Evolutionary conservation across 2,888 invertebrate genomes (phyloP).

Genomic region (Polydesmus complanatus): DNA sequence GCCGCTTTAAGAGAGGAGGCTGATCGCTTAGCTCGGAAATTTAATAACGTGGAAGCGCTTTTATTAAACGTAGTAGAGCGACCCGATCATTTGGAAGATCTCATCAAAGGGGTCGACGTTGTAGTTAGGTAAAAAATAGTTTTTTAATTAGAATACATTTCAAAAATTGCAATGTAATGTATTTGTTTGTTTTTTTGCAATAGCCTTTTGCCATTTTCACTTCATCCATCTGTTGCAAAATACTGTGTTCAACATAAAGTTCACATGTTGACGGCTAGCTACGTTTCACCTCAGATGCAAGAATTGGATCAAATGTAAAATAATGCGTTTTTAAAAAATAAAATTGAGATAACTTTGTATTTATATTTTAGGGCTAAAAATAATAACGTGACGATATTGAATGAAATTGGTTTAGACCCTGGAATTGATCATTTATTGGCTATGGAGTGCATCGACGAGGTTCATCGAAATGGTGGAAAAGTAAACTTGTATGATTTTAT

Average conservation of each 20-base stretch:
- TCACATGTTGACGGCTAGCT: constrained; percentile 73
- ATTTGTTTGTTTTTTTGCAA: too few species aligned
- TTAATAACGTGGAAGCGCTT: constrained; percentile 51
- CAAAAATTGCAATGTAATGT: neutral
- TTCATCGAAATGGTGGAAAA: constrained; percentile 66
- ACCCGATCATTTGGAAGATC: constrained; percentile 49
- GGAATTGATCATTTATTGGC: constrained; percentile 97
- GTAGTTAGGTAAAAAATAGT: constrained; percentile 34
- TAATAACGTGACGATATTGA: constrained; percentile 82
- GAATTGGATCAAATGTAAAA: constrained; percentile 58
- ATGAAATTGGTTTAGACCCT: constrained; percentile 95
- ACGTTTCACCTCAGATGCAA: constrained; percentile 45
- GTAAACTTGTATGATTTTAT: constrained; percentile 25
- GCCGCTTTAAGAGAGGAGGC: constrained; percentile 78
- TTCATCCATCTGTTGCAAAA: constrained; percentile 72
- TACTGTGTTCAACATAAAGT: constrained; percentile 71
- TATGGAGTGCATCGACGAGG: constrained; percentile 89
- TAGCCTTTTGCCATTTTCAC: constrained; percentile 71
- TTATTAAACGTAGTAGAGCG: constrained; percentile 67
- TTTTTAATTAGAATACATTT: neutral
- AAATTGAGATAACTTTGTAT: constrained; percentile 18
- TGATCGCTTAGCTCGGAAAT: constrained; percentile 61
- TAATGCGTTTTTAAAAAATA: neutral
- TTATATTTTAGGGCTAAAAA: constrained; percentile 52
- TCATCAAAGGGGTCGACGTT: constrained; percentile 48